These are phyloP conservation scores for Athalia cordata DNA, from an alignment of 2,888 invertebrate species.

Conservation along the genomic window DNA sequence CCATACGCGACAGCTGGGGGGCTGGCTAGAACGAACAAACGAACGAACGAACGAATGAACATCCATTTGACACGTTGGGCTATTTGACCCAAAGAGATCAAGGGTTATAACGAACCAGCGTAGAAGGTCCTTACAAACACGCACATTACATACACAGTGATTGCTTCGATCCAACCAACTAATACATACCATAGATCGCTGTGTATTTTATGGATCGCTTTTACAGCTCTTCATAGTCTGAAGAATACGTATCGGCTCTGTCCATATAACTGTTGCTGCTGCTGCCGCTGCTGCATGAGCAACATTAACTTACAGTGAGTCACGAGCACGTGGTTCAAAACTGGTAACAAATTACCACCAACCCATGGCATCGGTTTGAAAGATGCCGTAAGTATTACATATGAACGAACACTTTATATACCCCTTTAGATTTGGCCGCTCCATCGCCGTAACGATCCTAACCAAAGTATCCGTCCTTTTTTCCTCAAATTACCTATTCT, in stretches of 20 bases:
- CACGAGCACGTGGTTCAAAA: conserved; percentile 40
- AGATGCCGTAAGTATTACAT: background rate
- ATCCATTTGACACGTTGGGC: conserved; percentile 50
- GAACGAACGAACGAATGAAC: background rate
- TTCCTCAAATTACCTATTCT: background rate
- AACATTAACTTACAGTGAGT: conserved; percentile 12
- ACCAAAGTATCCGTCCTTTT: no score
- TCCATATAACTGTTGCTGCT: background rate
- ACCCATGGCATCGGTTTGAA: conserved; percentile 8
- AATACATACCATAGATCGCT: background rate
- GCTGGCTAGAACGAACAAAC: no score
- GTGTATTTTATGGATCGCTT: background rate
- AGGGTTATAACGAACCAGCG: conserved; percentile 16
- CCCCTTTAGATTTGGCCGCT: background rate
- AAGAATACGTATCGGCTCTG: no score
- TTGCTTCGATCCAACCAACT: background rate
- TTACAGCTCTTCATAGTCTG: no score
- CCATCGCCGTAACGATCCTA: background rate
- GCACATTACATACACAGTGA: background rate
- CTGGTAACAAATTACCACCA: conserved; percentile 28
- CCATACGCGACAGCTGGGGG: no score
- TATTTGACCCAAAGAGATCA: conserved; percentile 54
- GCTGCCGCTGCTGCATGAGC: background rate
- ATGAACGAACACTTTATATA: background rate
- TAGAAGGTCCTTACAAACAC: conserved; percentile 17